Base-by-base conservation (phyloP, 1,140 invertebrate genomes). In the Littorina saxatilis region DNA sequence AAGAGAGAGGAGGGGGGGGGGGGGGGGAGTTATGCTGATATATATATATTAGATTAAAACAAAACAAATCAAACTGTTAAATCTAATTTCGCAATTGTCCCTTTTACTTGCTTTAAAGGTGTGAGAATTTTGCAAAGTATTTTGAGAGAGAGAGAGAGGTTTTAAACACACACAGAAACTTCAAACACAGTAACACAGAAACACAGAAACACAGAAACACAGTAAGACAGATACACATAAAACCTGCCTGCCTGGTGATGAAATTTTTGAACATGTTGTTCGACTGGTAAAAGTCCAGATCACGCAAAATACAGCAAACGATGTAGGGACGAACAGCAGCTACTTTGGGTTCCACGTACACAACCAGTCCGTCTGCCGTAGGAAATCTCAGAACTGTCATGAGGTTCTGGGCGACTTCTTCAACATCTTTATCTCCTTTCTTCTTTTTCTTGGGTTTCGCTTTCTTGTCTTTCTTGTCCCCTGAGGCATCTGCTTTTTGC, bases 201-300 rank as follows among this genome's bases (percentile, higher is more conserved):
- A 40, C 72, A 13, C 17, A 52, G 37, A n/a, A 1, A 32, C 32
- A 40, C n/a, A n/a, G n/a, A n/a, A n/a, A 76, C 55, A 29, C n/a
- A 75, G 40, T 13, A 13, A 47, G 27, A 68, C 63, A 68, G 7
- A 23, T 32, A 17, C 61, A 55, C 32, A 68, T n/a, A n/a, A 40
- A 37, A 58, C 35, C 86, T 91, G 93, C 93, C 93, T 97, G 96
- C 86, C 96, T 88, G 86, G 95, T 94, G 83, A 97, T 96, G 86
- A 97, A 97, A 90, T 95, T 95, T 87, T 96, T 96, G 82, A 96
- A 95, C 68, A 90, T 88, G 47, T 88, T 94, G 0, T 93, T 92
- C 52, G 95, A 94, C 55, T 93, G 94, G 20, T 85, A 77, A 79
- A 97, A 95, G 68, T 93, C 92, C 5, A 97, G 86, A 84, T 95